phyloP scores from a whole-genome alignment of 2,113 vertebrate species.

The Acanthochromis polyacanthus region DNA sequence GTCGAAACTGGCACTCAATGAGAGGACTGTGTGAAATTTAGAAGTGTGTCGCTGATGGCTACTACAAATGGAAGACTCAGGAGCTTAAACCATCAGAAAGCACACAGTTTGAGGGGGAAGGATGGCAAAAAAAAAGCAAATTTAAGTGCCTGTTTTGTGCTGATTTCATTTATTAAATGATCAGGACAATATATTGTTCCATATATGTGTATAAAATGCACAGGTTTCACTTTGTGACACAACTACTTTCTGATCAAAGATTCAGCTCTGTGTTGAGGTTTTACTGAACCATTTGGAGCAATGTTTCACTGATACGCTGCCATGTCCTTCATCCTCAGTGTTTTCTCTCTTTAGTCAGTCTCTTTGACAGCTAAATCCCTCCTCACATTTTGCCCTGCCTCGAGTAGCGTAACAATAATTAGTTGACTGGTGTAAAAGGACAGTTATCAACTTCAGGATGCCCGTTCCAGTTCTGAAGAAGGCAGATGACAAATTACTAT shows the following conservation, averaged over 20 bases:
- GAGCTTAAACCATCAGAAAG: not conserved
- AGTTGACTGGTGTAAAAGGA: constrained; percentile 52
- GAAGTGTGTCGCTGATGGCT: constrained; percentile 30
- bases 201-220: not conserved
- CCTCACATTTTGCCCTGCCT: constrained; percentile 28
- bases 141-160: not conserved
- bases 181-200: not conserved
- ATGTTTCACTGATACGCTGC: constrained; percentile 12
- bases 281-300: constrained; percentile 2
- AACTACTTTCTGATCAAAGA: not conserved
- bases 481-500: constrained; percentile 62
- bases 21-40: constrained; percentile 24
- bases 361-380: constrained; percentile 39
- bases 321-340: constrained; percentile 23
- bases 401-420: constrained; percentile 47
- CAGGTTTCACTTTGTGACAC: not conserved
- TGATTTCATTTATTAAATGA: not conserved
- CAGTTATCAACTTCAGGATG: constrained; percentile 54
- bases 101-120: not conserved
- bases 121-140: not conserved
- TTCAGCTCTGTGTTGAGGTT: not conserved
- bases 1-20: constrained; percentile 43
- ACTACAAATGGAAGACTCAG: constrained; percentile 18
- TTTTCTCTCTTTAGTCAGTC: not conserved
- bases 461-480: constrained; percentile 51